A percentile compares a stretch with the other conserved stretches of the same genome.
These are phyloP conservation scores for Megaptera novaeangliae DNA, from an alignment of 2,113 vertebrate genomes.

Conservation along the genomic window DNA sequence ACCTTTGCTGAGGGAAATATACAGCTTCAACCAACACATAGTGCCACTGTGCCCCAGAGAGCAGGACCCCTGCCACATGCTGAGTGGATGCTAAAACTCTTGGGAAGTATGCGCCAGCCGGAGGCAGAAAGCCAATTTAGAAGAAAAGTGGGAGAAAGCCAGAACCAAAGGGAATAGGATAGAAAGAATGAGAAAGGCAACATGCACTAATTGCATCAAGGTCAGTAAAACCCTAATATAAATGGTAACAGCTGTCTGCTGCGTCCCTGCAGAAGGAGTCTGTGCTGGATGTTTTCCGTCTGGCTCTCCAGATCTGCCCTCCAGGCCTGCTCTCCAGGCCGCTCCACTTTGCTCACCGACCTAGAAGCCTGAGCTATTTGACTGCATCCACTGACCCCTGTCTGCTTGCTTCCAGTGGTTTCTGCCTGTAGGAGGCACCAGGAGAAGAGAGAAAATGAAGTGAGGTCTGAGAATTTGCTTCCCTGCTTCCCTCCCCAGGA, in stretches of 20 bases:
- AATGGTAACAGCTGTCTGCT: background rate
- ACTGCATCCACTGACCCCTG: background rate
- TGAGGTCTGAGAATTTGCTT: background rate
- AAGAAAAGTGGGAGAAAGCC: background rate
- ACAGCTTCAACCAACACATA: background rate
- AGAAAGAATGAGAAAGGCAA: conserved; percentile 2
- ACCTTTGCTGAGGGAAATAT: background rate
- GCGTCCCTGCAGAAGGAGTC: background rate
- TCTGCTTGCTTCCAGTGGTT: background rate
- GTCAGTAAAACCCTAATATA: background rate
- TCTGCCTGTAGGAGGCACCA: background rate
- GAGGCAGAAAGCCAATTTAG: background rate
- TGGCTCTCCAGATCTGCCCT: background rate
- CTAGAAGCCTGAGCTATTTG: background rate
- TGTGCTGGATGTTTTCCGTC: background rate
- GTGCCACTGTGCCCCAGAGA: background rate
- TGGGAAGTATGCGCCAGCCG: background rate
- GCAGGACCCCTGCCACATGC: background rate
- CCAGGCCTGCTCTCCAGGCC: too few species aligned
- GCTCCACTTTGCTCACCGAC: background rate
- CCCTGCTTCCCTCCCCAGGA: background rate
- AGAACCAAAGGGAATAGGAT: background rate
- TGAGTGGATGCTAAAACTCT: background rate
- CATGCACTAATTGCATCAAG: background rate
- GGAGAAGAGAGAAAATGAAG: background rate